Conservation (phyloP, 2,888 invertebrate genomes). For the Pandemis heparana region DNA sequence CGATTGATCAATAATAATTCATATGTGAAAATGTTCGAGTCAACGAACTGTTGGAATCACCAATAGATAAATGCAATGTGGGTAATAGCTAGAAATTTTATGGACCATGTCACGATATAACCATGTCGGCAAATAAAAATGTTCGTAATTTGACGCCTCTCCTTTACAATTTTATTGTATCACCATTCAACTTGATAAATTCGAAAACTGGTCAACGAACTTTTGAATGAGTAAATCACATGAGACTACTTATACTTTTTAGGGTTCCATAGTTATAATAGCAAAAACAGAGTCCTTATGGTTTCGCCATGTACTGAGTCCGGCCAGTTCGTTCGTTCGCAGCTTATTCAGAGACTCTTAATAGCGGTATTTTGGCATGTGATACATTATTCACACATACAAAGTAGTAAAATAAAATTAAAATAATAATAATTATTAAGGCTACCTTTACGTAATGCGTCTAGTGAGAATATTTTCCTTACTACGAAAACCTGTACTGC, state of each 20-base stretch:
- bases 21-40: constrained; percentile 33
- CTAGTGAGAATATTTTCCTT: no score
- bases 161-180: constrained; percentile 31
- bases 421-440: no score
- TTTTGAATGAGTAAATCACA: neutral
- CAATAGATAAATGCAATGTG: constrained; percentile 21
- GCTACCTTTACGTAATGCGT: no score
- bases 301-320: no score
- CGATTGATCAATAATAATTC: constrained; percentile 37
- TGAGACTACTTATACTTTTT: neutral
- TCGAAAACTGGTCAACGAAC: neutral
- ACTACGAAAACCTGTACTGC: no score
- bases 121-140: constrained; percentile 31
- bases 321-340: no score
- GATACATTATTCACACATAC: no score
- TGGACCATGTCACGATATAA: constrained; percentile 32
- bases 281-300: no score
- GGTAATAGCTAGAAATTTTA: constrained; percentile 37
- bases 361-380: no score
- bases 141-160: constrained; percentile 28
- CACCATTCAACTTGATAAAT: constrained; percentile 22
- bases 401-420: no score
- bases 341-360: no score
- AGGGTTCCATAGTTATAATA: no score
- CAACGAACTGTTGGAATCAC: constrained; percentile 22